Evolutionary conservation across 2,888 invertebrate species (phyloP), one percentile per base, ranked within the genome.

Genomic region (Scaptomyza reducta): DNA sequence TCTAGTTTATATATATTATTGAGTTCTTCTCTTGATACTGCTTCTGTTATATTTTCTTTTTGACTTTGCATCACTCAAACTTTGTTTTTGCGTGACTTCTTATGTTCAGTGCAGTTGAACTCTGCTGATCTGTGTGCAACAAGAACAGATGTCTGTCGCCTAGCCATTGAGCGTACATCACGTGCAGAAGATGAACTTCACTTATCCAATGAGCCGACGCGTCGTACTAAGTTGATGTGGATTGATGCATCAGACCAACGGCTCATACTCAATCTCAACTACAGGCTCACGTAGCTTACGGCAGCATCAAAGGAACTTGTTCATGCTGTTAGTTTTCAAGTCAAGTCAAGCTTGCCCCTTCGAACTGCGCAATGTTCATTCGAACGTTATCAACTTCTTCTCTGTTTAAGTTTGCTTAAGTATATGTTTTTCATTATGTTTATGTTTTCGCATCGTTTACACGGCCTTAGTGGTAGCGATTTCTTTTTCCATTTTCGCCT

Each of bases 391-490:
- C 71, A 74, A 74, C 62, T 67, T 76, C 66, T 63, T 70, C 53
- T 56, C 46, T 74, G 82, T 82, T 82, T 76, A 79, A 82, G 74
- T 80, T 80, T 67, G 60, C 71, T 69, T 74, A 76, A 74, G 79
- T 74, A 79, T 79, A 74, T 79, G 76, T 79, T 64, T 81, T 82
- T 79, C 79, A 79, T 82, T 81, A 82, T 82, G 82, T 79, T 79
- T 79, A 79, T 79, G 76, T 82, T 79, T 67, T 62, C 73, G 79
- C 82, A 78, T 79, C 82, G 82, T 81, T 79, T 79, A 75, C 76
- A 72, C 76, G 64, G 47, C 67, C 62, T 66, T 44, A 41, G 41
- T 40, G 51, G 55, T 61, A 22, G 44, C 14, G 14, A n/a, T 35
- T 51, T 38, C 18, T 27, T 13, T 31, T 18, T 42, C 33, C 29